Evolutionary conservation across 2,113 vertebrate species (phyloP).

Genomic region (Phaethon lepturus): DNA sequence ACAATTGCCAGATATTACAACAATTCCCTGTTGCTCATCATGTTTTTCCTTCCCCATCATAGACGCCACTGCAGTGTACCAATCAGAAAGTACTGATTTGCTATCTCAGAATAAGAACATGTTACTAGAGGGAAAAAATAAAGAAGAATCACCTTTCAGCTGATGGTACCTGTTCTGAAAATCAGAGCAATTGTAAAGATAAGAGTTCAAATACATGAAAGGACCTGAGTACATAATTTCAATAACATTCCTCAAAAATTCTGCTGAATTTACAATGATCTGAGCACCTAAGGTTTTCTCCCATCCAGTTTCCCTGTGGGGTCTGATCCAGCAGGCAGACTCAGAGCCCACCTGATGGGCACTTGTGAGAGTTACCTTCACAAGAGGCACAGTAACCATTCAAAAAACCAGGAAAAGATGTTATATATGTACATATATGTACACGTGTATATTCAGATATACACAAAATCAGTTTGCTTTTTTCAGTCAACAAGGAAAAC

Average conservation of each 20-base stretch:
- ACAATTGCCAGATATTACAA: not conserved
- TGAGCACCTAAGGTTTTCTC: not conserved
- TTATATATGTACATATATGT: too few species aligned
- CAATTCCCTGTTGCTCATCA: not conserved
- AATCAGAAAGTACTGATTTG: not conserved
- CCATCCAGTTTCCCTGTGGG: not conserved
- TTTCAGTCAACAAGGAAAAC: not conserved
- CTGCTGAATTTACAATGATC: not conserved
- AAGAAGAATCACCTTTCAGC: not conserved
- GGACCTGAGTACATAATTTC: not conserved
- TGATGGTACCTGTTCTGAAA: not conserved
- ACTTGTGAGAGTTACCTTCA: not conserved
- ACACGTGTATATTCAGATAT: not conserved
- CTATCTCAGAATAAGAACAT: not conserved
- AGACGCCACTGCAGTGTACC: not conserved
- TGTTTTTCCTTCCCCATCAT: not conserved
- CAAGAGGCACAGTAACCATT: not conserved
- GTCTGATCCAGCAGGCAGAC: not conserved
- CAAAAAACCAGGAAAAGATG: not conserved
- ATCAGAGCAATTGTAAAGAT: not conserved
- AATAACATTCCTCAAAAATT: not conserved
- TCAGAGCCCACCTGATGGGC: not conserved
- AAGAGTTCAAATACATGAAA: not conserved
- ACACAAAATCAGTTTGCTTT: not conserved
- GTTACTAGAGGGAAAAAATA: not conserved